Base-by-base conservation (phyloP, 2,797 vertebrate genomes). In the Nannoperca australis region DNA sequence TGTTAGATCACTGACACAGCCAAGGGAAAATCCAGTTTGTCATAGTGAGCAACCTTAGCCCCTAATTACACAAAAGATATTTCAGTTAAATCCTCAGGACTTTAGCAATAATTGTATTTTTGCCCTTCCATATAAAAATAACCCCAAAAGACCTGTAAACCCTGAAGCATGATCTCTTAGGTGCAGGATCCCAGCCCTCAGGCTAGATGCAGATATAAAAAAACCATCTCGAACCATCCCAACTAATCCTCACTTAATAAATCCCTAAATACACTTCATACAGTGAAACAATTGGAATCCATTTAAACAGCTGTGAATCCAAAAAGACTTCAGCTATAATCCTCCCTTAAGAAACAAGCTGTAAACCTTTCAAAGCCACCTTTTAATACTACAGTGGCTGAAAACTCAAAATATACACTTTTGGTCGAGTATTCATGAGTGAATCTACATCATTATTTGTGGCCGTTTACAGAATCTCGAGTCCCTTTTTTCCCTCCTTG, bases 21-120 rank as follows among this genome's bases (percentile, higher is more conserved):
- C 40, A 20, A 0, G 3, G 67, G 62, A 24, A 70, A 79, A 79
- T 61, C n/a, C 22, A 51, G 30, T 89, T 77, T 36, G 38, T 84
- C 74, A 60, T 67, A 64, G 67, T 36, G 70, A 79, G 7, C 20
- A 53, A 42, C 45, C 42, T 44, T 4, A 60, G 44, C 32, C 38
- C 40, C 32, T 40, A 53, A 50, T 72, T 30, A 42, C 17, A 45
- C 73, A 51, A 45, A 50, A 50, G 3, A 32, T 10, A 70, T 76
- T 73, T 84, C 0, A 1, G 62, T 55, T 54, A 59, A 45, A 56
- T 66, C n/a, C 7, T 45, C 44, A 59, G 59, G 49, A 63, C 54
- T 7, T 49, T 12, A 44, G 59, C 24, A 7, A 45, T 60, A 30
- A 3, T 69, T 71, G 4, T 14, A 78, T 70, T 38, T 54, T 65